These are phyloP conservation scores for Sandelia bainsii DNA, from an alignment of 2,797 vertebrate genomes.

Conservation along the genomic window DNA sequence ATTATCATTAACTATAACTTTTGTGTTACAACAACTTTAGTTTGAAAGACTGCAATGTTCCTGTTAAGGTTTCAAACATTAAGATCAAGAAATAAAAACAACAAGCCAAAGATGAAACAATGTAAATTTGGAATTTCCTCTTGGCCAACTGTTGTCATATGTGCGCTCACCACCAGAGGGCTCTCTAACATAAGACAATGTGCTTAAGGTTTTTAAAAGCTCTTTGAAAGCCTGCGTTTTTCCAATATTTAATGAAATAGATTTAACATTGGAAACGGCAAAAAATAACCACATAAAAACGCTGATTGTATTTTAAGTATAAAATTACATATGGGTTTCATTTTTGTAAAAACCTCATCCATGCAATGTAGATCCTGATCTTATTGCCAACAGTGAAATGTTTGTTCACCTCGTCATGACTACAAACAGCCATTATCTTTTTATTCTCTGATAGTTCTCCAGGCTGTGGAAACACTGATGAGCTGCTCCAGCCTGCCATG, in stretches of 20 bases:
- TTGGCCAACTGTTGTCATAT: conserved; percentile 14
- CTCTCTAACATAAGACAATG: conserved; percentile 25
- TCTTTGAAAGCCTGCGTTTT: background rate
- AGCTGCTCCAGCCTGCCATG: too few relatives aligned
- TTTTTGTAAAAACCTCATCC: background rate
- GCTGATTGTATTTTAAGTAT: background rate
- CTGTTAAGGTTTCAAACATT: background rate
- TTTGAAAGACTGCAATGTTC: background rate
- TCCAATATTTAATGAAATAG: background rate
- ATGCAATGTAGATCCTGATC: background rate
- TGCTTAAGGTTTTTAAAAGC: background rate
- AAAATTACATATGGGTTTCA: background rate
- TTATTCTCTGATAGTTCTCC: background rate
- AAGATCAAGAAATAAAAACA: background rate
- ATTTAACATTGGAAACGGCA: background rate
- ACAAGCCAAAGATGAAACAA: background rate
- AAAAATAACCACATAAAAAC: background rate
- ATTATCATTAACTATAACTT: background rate
- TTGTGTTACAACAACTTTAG: too few relatives aligned
- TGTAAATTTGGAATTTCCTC: background rate
- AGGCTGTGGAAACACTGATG: background rate
- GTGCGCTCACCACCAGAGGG: conserved; percentile 42
- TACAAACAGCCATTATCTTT: background rate
- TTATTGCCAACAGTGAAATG: background rate
- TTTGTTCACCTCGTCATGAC: conserved; percentile 5